Evolutionary conservation across 2,888 invertebrate genomes (phyloP).

Genomic region (Helleia helle): DNA sequence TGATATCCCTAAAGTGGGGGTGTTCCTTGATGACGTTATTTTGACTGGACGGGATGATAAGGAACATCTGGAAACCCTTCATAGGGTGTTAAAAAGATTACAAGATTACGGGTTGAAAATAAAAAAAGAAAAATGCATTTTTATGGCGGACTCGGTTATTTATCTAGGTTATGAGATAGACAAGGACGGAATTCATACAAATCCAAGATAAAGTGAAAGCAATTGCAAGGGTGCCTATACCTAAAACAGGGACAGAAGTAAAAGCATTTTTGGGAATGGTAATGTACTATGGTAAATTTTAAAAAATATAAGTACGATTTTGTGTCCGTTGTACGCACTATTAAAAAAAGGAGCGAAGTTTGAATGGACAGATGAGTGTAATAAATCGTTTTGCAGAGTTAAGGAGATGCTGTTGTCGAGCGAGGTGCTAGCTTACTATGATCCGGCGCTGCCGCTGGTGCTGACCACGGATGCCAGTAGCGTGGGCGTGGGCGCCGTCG

Average conservation of each 20-base stretch:
- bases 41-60: too few relatives aligned
- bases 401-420: neutral
- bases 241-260: too few relatives aligned
- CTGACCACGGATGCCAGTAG: too few relatives aligned
- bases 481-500: too few relatives aligned
- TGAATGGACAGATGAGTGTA: neutral
- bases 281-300: too few relatives aligned
- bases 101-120: constrained; percentile 7
- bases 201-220: neutral
- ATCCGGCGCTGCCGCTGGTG: neutral
- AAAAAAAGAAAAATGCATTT: constrained; percentile 9
- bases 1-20: neutral
- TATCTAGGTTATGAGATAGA: too few relatives aligned
- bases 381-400: neutral
- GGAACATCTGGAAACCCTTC: constrained; percentile 12
- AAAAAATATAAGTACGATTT: too few relatives aligned
- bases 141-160: neutral
- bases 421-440: neutral
- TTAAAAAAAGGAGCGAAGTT: neutral
- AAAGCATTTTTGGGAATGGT: too few relatives aligned
- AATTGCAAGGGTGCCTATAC: neutral
- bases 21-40: constrained; percentile 17
- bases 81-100: constrained; percentile 13
- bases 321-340: too few relatives aligned
- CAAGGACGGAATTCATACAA: neutral